phyloP scores from a whole-genome alignment of 2,797 vertebrate genomes.

The Acanthurus leucopareius region DNA sequence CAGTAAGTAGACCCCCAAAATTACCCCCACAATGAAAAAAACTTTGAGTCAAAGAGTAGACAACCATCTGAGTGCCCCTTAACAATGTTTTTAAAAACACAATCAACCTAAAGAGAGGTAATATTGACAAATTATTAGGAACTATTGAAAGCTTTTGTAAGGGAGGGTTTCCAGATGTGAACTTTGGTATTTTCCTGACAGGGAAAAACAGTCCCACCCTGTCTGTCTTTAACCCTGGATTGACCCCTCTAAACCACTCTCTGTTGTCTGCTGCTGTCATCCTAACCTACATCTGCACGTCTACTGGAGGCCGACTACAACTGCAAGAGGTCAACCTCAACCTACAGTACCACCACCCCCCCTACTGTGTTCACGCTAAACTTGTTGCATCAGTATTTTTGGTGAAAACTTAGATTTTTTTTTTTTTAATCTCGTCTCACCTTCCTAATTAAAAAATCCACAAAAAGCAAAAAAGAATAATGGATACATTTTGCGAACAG shows the following conservation, averaged over 20 bases:
- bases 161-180: conserved; percentile 70
- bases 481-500: conserved; percentile 17
- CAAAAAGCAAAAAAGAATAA: conserved; percentile 3
- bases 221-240: conserved; percentile 59
- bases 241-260: conserved; percentile 65
- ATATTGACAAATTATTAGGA: conserved; percentile 32
- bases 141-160: conserved; percentile 41
- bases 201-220: conserved; percentile 75
- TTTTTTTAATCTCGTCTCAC: neutral
- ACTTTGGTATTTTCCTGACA: conserved; percentile 67
- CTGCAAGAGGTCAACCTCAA: conserved; percentile 27
- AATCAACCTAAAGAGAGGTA: conserved; percentile 13
- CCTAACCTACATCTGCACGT: conserved; percentile 64
- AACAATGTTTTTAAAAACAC: conserved; percentile 5
- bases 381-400: neutral
- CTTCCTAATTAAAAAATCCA: conserved; percentile 1
- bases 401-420: conserved; percentile 2
- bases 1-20: neutral
- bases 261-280: conserved; percentile 61
- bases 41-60: neutral
- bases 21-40: neutral
- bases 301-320: conserved; percentile 10
- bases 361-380: neutral
- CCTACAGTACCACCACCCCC: neutral
- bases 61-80: neutral